phyloP scores from a whole-genome alignment of 2,113 vertebrate genomes.

The Psilopsiagon aurifrons region DNA sequence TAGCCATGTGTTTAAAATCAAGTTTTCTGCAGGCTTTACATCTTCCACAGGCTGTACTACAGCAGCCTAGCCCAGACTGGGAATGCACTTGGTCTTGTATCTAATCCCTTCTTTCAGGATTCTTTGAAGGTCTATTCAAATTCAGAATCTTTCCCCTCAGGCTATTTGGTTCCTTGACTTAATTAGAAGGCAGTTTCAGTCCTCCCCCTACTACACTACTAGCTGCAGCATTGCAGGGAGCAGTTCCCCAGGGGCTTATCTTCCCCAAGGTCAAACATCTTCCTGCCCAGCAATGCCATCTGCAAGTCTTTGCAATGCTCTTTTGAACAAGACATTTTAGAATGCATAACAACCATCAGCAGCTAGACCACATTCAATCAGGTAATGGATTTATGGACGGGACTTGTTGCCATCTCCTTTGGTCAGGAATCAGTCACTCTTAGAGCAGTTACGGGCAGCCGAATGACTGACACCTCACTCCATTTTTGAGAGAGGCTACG shows the following conservation, averaged over 20 bases:
- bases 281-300: not conserved
- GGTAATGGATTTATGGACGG: accelerated
- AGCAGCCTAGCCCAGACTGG: not conserved
- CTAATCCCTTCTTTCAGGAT: not conserved
- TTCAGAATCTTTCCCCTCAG: not conserved
- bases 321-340: accelerated
- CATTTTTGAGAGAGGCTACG: not conserved
- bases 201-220: not conserved
- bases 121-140: not conserved
- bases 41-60: not conserved
- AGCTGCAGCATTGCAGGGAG: accelerated
- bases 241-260: not conserved
- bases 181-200: not conserved
- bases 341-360: not conserved
- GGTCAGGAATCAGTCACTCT: not conserved
- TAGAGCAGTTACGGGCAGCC: not conserved
- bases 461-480: not conserved
- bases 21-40: not conserved
- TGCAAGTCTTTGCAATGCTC: accelerated
- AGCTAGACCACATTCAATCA: accelerated
- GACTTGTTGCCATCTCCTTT: not conserved
- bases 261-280: not conserved
- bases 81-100: not conserved
- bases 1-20: not conserved
- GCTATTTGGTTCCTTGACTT: not conserved